These are phyloP conservation scores for Solenodon paradoxus DNA, from an alignment of 2,113 vertebrate species.

Conservation along the genomic window DNA sequence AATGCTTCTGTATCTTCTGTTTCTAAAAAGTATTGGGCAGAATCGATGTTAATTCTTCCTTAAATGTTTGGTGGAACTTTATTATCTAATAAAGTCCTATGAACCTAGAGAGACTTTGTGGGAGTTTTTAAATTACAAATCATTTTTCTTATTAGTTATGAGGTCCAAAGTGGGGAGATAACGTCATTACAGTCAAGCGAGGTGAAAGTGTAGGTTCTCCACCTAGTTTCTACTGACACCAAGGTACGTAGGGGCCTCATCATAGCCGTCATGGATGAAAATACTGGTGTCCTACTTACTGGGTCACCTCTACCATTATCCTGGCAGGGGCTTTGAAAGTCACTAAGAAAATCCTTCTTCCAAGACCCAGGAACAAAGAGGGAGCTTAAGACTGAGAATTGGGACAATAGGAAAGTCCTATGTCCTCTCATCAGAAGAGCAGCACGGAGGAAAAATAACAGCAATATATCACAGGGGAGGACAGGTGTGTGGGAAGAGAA, in stretches of 20 bases:
- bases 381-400: not conserved
- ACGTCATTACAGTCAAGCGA: not conserved
- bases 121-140: not conserved
- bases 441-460: no score
- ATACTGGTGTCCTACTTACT: not conserved
- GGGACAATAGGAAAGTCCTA: not conserved
- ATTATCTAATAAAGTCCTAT: not conserved
- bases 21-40: not conserved
- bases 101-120: not conserved
- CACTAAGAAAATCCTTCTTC: not conserved
- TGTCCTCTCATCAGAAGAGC: no score
- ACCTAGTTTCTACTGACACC: not conserved
- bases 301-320: not conserved
- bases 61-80: not conserved
- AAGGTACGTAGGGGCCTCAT: not conserved
- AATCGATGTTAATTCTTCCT: no score
- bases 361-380: not conserved
- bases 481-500: no score
- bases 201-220: not conserved
- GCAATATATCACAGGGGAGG: no score
- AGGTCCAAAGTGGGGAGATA: not conserved
- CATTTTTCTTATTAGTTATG: not conserved
- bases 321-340: not conserved
- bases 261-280: not conserved
- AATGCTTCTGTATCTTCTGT: not conserved